Conservation (phyloP, 2,797 vertebrate genomes). For the Tokudaia muenninki region DNA sequence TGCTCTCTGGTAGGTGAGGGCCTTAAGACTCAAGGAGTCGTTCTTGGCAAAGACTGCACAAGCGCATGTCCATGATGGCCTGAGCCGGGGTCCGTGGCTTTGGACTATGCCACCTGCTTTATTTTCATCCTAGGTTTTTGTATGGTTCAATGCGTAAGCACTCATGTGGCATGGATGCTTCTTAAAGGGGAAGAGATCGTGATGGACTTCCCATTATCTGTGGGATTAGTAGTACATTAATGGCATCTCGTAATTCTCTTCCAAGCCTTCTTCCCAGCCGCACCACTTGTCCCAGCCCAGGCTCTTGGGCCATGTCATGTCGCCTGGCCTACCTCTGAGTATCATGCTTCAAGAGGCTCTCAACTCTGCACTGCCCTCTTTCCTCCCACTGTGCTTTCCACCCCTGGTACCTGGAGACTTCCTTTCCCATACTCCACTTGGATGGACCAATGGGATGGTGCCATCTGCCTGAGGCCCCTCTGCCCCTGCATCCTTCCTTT, state of each 20-base stretch:
- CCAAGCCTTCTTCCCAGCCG: background rate
- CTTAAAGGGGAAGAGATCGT: accelerated
- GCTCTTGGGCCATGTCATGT: background rate
- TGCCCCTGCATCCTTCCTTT: background rate
- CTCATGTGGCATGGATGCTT: background rate
- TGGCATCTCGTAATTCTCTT: background rate
- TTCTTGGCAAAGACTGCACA: background rate
- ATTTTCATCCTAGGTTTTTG: background rate
- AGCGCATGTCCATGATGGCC: accelerated
- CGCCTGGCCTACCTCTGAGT: background rate
- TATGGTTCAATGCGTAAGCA: background rate
- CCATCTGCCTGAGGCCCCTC: background rate
- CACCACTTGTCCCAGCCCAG: background rate
- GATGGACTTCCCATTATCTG: background rate
- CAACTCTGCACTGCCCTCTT: background rate
- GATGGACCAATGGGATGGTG: background rate
- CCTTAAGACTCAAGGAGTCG: background rate
- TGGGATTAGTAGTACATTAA: background rate
- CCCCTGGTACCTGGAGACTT: background rate
- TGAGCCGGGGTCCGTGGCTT: background rate
- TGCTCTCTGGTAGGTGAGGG: conserved; percentile 28
- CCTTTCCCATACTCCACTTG: background rate
- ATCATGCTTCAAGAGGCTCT: background rate
- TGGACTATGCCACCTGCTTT: background rate
- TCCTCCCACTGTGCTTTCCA: background rate